Conservation (phyloP, 2,797 vertebrate genomes). For the Tokudaia muenninki region DNA sequence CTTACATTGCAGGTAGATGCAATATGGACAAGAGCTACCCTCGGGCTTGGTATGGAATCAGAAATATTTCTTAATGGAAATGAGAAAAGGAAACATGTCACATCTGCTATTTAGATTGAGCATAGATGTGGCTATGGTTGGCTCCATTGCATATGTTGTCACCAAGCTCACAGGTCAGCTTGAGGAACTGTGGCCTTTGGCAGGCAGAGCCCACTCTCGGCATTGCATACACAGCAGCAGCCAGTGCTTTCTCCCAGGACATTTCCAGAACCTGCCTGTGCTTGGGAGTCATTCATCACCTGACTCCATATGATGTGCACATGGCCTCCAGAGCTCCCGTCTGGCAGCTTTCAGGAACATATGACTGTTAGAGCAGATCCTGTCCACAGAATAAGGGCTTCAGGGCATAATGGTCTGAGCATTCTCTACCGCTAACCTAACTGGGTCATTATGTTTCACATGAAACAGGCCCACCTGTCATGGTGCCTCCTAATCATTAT, state of each 20-base stretch:
- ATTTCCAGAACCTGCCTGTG: not conserved
- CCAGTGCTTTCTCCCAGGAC: rapidly evolving
- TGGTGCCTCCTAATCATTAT: not conserved
- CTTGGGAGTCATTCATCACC: not conserved
- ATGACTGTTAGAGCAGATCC: not conserved
- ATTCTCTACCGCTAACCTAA: not conserved
- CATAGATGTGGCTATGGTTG: not conserved
- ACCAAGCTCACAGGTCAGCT: not conserved
- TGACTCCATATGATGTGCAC: not conserved
- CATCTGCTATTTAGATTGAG: slow-evolving; percentile 27
- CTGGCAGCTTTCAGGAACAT: not conserved
- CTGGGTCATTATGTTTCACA: rapidly evolving
- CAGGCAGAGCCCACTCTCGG: not conserved
- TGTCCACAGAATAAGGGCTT: not conserved
- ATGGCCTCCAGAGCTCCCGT: not conserved
- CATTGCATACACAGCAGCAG: too few relatives aligned
- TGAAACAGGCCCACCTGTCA: rapidly evolving
- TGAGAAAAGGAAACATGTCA: not conserved
- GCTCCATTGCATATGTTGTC: not conserved
- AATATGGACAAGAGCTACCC: not conserved
- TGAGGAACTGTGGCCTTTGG: not conserved
- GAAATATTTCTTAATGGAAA: not conserved
- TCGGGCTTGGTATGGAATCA: not conserved
- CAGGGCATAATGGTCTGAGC: not conserved
- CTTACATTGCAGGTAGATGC: too few relatives aligned